Base-by-base conservation (phyloP, 2,888 invertebrate genomes). In the Caenorhabditis sp. region DNA sequence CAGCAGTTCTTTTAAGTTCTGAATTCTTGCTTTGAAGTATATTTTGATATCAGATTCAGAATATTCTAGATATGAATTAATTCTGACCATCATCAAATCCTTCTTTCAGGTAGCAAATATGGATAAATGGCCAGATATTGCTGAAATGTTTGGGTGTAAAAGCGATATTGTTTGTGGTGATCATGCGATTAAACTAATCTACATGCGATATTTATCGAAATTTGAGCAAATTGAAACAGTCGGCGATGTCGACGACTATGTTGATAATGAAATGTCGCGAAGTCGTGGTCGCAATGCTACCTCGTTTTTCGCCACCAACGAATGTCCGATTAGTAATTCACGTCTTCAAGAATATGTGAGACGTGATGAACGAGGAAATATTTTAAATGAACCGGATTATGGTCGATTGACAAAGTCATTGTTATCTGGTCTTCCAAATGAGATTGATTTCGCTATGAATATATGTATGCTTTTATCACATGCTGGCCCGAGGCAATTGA, bases 401-500 rank as follows among this genome's bases (percentile, higher is more conserved):
- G 93, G 93, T 83, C 92, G 94, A 73, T 90, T 99, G 70, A 92
- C 94, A n/a, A 90, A 95, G 63, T 95, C 97, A 0, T 91, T 99
- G 50, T 90, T 95, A 63, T 95, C 95, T n/a, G 96, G 97, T 0
- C 91, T 99, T 88, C 97, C 97, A 7, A 99, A 99, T 89, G 97
- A 99, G 89, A 73, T 97, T 88, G 97, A 97, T 90, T 95, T 97
- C 89, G 96, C 96, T 27, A 93, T 99, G 85, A 97, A 97, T 89
- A 95, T 97, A 1, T 96, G 96, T 89, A 95, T 95, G 0, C 91
- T 99, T 70, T 91, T 99, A 82, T 95, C 96, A 7, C 96, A 95
- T 82, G 97, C 97, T 87, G 94, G 87, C 0, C 85, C 86, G 43
- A 76, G 77, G 52, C 67, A 94, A 0, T 90, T 99, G 65, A 93